These are phyloP conservation scores for Ramphastos sulfuratus DNA, from an alignment of 2,113 vertebrate species.

Conservation along the genomic window DNA sequence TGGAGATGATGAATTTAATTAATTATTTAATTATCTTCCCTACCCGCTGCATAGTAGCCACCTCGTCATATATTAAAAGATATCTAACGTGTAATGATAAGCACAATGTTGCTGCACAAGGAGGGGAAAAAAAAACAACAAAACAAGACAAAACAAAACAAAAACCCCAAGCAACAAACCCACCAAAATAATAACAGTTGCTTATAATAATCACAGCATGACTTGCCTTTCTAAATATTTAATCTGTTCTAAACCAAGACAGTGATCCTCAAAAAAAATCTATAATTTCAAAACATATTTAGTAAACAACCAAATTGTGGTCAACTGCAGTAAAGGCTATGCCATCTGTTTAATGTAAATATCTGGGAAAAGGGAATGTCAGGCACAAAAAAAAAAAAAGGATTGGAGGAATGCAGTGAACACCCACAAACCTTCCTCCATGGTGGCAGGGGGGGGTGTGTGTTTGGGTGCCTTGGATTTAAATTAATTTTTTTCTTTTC, in stretches of 20 bases:
- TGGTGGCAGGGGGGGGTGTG: neutral
- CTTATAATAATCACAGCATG: constrained; percentile 66
- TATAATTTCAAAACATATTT: constrained; percentile 79
- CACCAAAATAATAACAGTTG: constrained; percentile 47
- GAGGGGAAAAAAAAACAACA: no score
- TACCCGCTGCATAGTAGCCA: constrained; percentile 17
- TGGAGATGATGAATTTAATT: constrained; percentile 43
- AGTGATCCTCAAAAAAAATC: constrained; percentile 68
- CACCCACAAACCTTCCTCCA: constrained; percentile 7
- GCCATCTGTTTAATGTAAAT: constrained; percentile 82
- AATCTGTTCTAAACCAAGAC: constrained; percentile 64
- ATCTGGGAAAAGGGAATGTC: constrained; percentile 68
- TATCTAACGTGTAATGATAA: constrained; percentile 32
- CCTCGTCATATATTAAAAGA: constrained; percentile 25
- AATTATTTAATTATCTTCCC: constrained; percentile 65
- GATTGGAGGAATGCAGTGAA: constrained; percentile 51
- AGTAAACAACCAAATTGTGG: constrained; percentile 78
- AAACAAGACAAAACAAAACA: no score
- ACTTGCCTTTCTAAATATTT: constrained; percentile 64
- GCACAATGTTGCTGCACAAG: neutral
- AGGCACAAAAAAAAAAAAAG: constrained; percentile 44
- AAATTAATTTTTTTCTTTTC: neutral
- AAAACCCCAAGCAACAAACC: no score
- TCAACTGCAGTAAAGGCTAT: constrained; percentile 78
- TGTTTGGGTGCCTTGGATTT: neutral